Evolutionary conservation across 2,888 invertebrate species (phyloP).

Genomic region (Diarsia rubi): DNA sequence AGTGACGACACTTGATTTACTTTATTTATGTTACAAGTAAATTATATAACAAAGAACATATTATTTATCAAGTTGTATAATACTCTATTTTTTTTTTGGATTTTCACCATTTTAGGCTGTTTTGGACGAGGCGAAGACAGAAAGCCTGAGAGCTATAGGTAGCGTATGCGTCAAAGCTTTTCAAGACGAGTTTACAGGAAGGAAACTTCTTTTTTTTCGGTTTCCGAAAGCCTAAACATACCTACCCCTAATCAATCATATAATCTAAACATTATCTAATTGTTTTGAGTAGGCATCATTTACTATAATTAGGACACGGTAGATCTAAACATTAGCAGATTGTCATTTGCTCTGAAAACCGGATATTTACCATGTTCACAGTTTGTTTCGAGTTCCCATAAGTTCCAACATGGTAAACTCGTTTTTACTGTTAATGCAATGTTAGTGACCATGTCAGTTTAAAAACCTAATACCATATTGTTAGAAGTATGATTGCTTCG

Average conservation of each 20-base stretch:
- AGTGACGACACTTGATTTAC: constrained; percentile 65
- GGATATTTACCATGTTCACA: too few relatives aligned
- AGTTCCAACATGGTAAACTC: too few relatives aligned
- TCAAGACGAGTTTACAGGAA: not conserved
- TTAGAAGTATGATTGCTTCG: not conserved
- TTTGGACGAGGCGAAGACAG: not conserved
- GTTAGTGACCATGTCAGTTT: too few relatives aligned
- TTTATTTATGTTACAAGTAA: constrained; percentile 41
- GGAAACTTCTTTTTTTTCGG: not conserved
- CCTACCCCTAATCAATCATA: not conserved
- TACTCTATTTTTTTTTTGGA: not conserved
- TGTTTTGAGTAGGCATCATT: not conserved
- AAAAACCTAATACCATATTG: not conserved
- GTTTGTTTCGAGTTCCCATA: too few relatives aligned
- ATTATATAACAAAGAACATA: constrained; percentile 25
- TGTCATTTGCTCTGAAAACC: too few relatives aligned
- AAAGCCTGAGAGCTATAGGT: not conserved
- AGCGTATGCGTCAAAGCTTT: not conserved
- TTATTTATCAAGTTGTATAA: not conserved
- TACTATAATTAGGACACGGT: not conserved
- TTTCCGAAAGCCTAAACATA: not conserved
- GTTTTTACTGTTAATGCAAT: too few relatives aligned
- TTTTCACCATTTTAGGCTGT: not conserved
- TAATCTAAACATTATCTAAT: too few relatives aligned
- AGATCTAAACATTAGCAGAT: too few relatives aligned